These are phyloP conservation scores for Pygathrix nemaeus DNA, from an alignment of 2,113 vertebrate species.

Conservation along the genomic window DNA sequence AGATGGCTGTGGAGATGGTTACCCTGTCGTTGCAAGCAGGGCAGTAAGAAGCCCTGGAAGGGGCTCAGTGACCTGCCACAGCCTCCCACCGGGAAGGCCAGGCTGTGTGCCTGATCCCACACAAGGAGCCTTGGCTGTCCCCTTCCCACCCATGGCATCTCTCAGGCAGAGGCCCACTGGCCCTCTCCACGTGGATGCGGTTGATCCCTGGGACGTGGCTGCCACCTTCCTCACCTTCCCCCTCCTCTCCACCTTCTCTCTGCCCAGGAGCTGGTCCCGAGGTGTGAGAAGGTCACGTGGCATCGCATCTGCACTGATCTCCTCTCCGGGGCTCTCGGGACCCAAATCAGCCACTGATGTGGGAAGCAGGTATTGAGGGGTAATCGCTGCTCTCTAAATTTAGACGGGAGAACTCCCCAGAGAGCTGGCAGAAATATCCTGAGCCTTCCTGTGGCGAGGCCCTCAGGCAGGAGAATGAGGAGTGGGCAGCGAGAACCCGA, in stretches of 20 bases:
- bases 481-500: neutral
- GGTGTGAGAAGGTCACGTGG: neutral
- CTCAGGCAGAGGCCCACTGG: neutral
- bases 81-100: neutral
- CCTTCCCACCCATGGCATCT: neutral
- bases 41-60: neutral
- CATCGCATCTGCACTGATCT: neutral
- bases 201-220: neutral
- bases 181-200: rapidly evolving
- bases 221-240: neutral
- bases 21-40: neutral
- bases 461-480: neutral
- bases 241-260: neutral
- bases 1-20: neutral
- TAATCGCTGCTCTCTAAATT: constrained; percentile 61
- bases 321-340: neutral
- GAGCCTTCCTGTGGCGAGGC: neutral
- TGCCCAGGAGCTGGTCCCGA: neutral
- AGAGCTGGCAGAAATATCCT: constrained; percentile 54
- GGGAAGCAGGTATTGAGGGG: constrained; percentile 55
- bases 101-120: neutral
- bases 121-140: neutral
- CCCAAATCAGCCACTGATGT: constrained; percentile 18
- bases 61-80: neutral
- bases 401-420: constrained; percentile 19